phyloP scores from a whole-genome alignment of 2,797 vertebrate genomes.

The Schizopygopsis malacanthus region DNA sequence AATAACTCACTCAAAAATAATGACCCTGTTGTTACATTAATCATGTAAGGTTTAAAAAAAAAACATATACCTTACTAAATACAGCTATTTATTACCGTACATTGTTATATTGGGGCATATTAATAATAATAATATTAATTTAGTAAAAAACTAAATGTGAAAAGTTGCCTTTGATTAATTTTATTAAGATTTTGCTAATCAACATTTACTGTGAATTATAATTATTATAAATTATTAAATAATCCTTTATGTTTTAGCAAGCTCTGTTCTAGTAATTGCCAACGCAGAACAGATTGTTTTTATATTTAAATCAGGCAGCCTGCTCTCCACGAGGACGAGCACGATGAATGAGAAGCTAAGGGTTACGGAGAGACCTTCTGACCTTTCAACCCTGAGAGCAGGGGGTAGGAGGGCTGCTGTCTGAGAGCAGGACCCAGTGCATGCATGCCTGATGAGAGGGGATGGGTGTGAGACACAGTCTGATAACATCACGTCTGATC shows the following conservation, averaged over 20 bases:
- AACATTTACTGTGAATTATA: no score
- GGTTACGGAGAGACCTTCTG: slow-evolving; percentile 46
- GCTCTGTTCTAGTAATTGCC: neutral
- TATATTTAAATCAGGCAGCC: slow-evolving; percentile 39
- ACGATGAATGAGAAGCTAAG: slow-evolving; percentile 31
- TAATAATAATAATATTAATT: neutral
- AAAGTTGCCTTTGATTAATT: neutral
- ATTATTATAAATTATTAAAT: neutral
- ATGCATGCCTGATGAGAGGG: slow-evolving; percentile 56
- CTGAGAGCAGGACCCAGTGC: slow-evolving; percentile 47
- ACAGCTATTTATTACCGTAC: neutral
- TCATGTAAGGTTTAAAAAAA: neutral
- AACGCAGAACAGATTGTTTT: slow-evolving; percentile 30
- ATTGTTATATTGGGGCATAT: no score
- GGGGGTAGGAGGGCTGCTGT: slow-evolving; percentile 50
- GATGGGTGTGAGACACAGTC: slow-evolving; percentile 49
- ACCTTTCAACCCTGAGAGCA: slow-evolving; percentile 49
- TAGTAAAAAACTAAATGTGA: no score
- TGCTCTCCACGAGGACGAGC: slow-evolving; percentile 1
- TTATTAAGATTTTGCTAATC: neutral
- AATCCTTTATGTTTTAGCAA: neutral
- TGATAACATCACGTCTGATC: slow-evolving; percentile 57
- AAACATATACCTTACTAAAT: neutral
- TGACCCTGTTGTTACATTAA: neutral
- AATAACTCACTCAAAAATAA: neutral